A percentile compares a stretch with the other conserved stretches of the same genome.
phyloP scores from a whole-genome alignment of 2,797 vertebrate genomes.

The Diplodus sargus region DNA sequence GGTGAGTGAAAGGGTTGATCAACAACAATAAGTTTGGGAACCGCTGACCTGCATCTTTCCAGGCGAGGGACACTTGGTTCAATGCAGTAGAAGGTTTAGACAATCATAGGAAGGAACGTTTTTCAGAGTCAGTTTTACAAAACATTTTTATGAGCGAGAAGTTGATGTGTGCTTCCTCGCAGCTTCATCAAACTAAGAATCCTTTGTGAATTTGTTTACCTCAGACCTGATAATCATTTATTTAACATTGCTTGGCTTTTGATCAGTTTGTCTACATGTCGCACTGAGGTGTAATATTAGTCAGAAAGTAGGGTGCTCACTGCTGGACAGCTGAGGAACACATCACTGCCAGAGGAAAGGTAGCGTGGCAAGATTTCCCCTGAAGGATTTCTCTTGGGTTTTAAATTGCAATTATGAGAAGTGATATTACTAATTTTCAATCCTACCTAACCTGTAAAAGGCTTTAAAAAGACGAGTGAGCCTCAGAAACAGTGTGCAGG shows the following conservation, averaged over 20 bases:
- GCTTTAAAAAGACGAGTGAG: conserved; percentile 26
- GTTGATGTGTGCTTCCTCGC: background rate
- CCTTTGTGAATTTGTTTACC: conserved; percentile 27
- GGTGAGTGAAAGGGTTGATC: background rate
- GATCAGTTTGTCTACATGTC: background rate
- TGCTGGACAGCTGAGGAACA: conserved; percentile 60
- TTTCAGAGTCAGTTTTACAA: background rate
- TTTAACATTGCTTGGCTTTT: conserved; percentile 19
- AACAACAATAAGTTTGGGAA: background rate
- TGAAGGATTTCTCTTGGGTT: conserved; percentile 11
- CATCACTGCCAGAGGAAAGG: conserved; percentile 38
- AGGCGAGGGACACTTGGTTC: too few species aligned
- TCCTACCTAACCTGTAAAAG: conserved; percentile 26
- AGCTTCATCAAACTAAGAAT: background rate
- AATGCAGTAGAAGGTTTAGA: background rate
- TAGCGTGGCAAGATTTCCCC: conserved; percentile 8
- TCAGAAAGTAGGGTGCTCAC: conserved; percentile 40
- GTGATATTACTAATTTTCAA: background rate
- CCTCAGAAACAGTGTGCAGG: conserved; percentile 29
- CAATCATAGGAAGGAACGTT: background rate
- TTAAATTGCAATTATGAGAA: background rate
- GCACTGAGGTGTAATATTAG: background rate
- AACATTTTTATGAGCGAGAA: background rate
- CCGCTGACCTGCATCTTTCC: background rate
- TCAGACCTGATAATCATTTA: conserved; percentile 19